Conservation (phyloP, 1,140 invertebrate species). For the Xylocopa sonorina region DNA sequence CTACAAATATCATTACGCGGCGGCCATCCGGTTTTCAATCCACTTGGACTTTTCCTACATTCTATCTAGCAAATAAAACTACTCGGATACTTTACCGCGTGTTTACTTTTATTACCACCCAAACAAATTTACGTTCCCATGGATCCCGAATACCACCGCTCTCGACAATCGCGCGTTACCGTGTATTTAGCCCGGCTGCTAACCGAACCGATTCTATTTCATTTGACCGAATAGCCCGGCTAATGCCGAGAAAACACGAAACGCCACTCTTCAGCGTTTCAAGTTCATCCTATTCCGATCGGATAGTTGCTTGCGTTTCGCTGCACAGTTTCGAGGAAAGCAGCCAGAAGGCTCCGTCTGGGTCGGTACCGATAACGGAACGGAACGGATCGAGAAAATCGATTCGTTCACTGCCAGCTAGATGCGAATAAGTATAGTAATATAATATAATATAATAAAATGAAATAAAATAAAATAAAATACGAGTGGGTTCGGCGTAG, state of each 20-base stretch:
- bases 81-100: too few species aligned
- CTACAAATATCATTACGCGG: constrained; percentile 74
- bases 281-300: too few species aligned
- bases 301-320: too few species aligned
- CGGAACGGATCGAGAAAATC: constrained; percentile 66
- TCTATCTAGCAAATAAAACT: too few species aligned
- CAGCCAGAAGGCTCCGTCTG: too few species aligned
- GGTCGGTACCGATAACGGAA: constrained; percentile 53
- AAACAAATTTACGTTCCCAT: too few species aligned
- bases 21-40: constrained; percentile 12
- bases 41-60: constrained; percentile 50
- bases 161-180: constrained; percentile 41
- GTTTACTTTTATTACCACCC: too few species aligned
- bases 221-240: constrained; percentile 57
- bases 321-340: too few species aligned
- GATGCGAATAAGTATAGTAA: too few species aligned
- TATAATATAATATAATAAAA: too few species aligned
- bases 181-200: too few species aligned
- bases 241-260: constrained; percentile 69
- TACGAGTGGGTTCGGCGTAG: not conserved
- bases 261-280: constrained; percentile 64
- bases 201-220: constrained; percentile 48
- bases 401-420: constrained; percentile 57
- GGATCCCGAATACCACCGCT: constrained; percentile 1
- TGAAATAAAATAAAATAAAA: too few species aligned